Percentiles rank a stretch among this genome's conserved stretches.
phyloP scores from a whole-genome alignment of 2,113 vertebrate species.

The Neotoma lepida region DNA sequence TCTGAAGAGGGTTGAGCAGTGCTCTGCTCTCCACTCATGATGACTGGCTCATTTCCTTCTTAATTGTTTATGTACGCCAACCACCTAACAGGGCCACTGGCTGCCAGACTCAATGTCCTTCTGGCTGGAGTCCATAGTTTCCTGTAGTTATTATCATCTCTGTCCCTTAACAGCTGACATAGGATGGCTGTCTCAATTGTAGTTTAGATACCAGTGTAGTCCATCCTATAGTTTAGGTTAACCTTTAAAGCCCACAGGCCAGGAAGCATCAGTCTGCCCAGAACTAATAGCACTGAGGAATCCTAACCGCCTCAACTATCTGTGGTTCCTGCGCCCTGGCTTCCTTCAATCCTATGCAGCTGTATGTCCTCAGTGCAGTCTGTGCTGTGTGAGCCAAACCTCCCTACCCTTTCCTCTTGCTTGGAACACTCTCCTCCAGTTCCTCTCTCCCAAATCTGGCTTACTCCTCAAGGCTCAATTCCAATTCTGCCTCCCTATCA shows the following conservation, averaged over 20 bases:
- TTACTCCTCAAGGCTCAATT: not conserved
- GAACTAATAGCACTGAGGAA: not conserved
- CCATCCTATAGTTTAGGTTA: not conserved
- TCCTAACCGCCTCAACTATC: not conserved
- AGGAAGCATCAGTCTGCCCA: not conserved
- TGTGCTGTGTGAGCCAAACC: not conserved
- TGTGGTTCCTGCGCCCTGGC: not conserved
- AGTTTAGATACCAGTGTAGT: not conserved
- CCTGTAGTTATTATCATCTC: accelerated
- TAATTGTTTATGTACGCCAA: not conserved
- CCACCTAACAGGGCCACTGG: not conserved
- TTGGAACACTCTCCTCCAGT: not conserved
- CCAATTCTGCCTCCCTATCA: not conserved
- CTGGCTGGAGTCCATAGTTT: not conserved
- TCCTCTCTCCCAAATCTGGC: not conserved
- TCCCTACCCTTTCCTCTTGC: not conserved
- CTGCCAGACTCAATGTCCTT: not conserved
- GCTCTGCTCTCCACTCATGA: not conserved
- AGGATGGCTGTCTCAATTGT: not conserved
- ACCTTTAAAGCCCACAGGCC: not conserved
- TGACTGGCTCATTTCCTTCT: not conserved
- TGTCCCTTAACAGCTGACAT: not conserved
- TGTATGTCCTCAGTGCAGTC: not conserved
- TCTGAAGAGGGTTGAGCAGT: not conserved
- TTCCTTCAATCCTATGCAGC: not conserved